Base-by-base conservation (phyloP, 2,113 vertebrate genomes). In the Ciconia boyciana region DNA sequence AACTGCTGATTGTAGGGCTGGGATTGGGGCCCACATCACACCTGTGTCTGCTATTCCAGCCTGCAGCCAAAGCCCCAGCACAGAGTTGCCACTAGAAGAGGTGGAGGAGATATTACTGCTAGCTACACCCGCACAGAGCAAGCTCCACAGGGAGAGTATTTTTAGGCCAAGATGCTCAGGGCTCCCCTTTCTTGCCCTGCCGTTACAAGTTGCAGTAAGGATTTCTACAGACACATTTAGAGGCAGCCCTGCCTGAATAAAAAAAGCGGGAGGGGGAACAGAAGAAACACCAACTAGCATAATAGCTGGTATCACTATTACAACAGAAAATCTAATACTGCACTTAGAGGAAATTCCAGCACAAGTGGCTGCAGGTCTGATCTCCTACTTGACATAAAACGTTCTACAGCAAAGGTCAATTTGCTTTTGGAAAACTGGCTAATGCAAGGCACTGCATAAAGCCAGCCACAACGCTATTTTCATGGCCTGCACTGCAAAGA, bases 341-440 rank as follows among this genome's bases (percentile, higher is more conserved):
- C 64, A 52, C 87, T 93, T 68, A 71, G 57, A 94, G 69, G 61
- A 91, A 91, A 94, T 69, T 95, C 82, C 92, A 94, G 87, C 75
- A 64, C 84, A 87, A 90, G 69, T 21, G 6, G 57, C 83, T 83
- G 68, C 55, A 57, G 49, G 68, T 91, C 86, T 92, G 54, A 71
- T 79, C 83, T 89, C 69, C 74, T 86, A 26, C 89, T 92, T 65
- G 68, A 83, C 92, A 78, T 81, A 87, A 91, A 94, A 92, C 14
- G 6, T 80, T 55, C 49, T 19, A 43, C 48, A 93, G 90, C 39
- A 91, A 96, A 92, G 82, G 81, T 80, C 91, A 90, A 58, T 84
- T 93, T 94, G 61, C 91, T 96, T 92, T 60, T n/a, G 78, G 94
- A 94, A 96, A 96, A 92, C 28, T 84, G 91, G 91, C 74, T 83